These are phyloP conservation scores for Dryococelus australis DNA, from an alignment of 2,888 invertebrate genomes.

Conservation along the genomic window DNA sequence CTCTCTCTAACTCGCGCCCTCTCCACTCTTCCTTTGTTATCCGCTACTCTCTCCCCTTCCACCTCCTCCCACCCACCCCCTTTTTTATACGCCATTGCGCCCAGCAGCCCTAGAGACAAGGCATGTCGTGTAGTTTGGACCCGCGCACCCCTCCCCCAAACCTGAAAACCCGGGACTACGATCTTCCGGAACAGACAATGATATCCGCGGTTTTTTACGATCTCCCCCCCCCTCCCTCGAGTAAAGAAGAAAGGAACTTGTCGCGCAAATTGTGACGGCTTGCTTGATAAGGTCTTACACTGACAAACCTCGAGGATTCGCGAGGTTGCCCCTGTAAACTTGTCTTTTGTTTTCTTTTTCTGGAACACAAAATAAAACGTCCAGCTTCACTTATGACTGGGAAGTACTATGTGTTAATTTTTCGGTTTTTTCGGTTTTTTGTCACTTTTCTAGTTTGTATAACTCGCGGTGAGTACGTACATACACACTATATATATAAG, in stretches of 20 bases:
- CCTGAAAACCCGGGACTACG: neutral
- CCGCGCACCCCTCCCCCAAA: neutral
- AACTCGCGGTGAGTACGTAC: too few species aligned
- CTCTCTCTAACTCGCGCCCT: neutral
- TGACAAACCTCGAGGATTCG: neutral
- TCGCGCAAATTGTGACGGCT: neutral
- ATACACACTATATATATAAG: too few species aligned
- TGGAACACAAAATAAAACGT: too few species aligned
- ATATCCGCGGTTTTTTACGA: neutral
- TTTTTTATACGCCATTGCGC: neutral
- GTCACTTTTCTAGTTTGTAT: too few species aligned
- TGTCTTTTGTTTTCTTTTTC: too few species aligned
- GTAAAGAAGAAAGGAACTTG: neutral
- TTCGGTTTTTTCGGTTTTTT: too few species aligned
- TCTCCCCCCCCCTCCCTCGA: neutral
- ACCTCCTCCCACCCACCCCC: neutral
- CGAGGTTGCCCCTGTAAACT: too few species aligned
- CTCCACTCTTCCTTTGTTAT: neutral
- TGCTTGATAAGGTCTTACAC: neutral
- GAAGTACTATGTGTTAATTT: too few species aligned
- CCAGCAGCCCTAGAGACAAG: neutral
- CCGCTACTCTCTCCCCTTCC: neutral
- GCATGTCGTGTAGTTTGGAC: neutral
- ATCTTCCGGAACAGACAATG: neutral
- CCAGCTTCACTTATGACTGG: too few species aligned